Evolutionary conservation across 2,888 invertebrate genomes (phyloP).

Genomic region (Drosophila dives): DNA sequence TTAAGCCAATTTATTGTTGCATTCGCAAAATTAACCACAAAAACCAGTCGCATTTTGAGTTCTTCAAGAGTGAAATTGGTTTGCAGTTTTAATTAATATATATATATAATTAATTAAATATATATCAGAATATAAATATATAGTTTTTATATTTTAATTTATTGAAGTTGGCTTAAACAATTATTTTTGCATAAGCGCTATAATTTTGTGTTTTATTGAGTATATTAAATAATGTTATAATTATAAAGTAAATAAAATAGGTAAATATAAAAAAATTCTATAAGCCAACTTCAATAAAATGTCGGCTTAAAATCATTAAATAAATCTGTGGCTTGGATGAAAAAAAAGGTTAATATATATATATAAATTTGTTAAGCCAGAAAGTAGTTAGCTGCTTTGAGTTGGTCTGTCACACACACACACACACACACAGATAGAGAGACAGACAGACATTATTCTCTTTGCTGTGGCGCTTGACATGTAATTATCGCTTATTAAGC

Average conservation of each 20-base stretch:
- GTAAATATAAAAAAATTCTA: background rate
- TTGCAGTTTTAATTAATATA: background rate
- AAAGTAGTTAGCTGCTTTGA: slow-evolving; percentile 16
- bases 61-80: background rate
- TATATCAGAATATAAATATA: background rate
- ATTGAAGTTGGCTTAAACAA: too few relatives aligned
- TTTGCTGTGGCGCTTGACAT: slow-evolving; percentile 37
- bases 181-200: too few relatives aligned
- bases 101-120: background rate
- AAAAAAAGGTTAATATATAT: background rate
- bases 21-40: background rate
- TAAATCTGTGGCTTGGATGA: background rate
- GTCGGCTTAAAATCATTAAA: background rate
- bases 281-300: background rate
- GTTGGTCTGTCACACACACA: background rate
- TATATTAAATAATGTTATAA: background rate
- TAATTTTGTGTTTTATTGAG: background rate
- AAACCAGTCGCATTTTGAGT: background rate
- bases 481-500: slow-evolving; percentile 72
- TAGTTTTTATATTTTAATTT: too few relatives aligned
- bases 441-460: slow-evolving; percentile 4
- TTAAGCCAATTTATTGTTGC: slow-evolving; percentile 1
- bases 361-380: slow-evolving; percentile 1
- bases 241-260: background rate
- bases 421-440: slow-evolving; percentile 1